These are phyloP conservation scores for Cnemophilus loriae DNA, from an alignment of 2,113 vertebrate species.

Conservation along the genomic window DNA sequence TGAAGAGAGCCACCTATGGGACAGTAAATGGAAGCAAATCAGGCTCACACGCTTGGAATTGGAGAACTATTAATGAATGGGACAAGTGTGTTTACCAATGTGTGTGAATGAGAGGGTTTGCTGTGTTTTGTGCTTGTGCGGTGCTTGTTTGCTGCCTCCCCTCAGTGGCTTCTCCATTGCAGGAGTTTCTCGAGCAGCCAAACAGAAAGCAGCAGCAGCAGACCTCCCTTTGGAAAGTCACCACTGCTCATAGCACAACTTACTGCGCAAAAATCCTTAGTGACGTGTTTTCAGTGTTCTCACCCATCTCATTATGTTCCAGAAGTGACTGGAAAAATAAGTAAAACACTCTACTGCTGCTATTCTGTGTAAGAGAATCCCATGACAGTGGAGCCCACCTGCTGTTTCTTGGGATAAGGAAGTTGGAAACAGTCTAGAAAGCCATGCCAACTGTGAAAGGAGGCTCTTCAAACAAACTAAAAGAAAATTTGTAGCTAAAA, in stretches of 20 bases:
- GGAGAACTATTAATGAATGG: neutral
- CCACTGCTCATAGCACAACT: neutral
- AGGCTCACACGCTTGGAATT: neutral
- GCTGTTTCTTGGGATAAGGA: neutral
- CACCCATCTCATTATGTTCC: neutral
- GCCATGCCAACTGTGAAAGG: neutral
- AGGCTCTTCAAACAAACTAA: neutral
- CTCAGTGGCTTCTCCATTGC: neutral
- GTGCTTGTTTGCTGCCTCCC: neutral
- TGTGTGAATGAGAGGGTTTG: neutral
- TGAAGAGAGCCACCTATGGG: neutral
- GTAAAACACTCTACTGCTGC: neutral
- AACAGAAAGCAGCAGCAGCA: neutral
- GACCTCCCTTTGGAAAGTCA: neutral
- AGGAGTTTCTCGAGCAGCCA: accelerated
- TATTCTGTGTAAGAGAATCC: neutral
- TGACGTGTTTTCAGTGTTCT: neutral
- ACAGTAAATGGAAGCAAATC: neutral
- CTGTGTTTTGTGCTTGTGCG: accelerated
- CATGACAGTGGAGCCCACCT: neutral
- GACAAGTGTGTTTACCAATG: neutral
- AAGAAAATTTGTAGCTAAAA: neutral
- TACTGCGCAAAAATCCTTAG: neutral
- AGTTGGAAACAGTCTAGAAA: neutral
- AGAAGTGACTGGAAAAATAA: neutral